Evolutionary conservation across 2,888 invertebrate genomes (phyloP), one percentile per base, ranked within the genome.

Genomic region (Drosophila fulvimacula): DNA sequence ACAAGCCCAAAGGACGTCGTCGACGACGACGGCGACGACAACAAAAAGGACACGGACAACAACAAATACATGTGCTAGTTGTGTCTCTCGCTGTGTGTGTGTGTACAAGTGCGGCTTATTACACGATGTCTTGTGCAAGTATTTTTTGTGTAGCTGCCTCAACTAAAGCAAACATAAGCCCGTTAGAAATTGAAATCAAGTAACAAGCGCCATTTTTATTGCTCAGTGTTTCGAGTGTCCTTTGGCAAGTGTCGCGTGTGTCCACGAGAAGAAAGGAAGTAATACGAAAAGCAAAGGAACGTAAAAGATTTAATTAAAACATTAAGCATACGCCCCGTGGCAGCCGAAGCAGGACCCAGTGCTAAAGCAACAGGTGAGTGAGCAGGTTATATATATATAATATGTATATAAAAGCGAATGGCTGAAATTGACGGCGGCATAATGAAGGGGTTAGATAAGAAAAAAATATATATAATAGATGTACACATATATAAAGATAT

Each of bases 161-260:
- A 69, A 56, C 57, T 70, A 58, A 71, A 66, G 63, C 63, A 82
- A 81, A 72, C 64, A 64, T 55, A 79, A 76, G 68, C 82, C 66
- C 55, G 66, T 66, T 68, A 62, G 76, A 76, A 86, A 82, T 82
- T 82, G 86, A 82, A 79, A 73, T 76, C 73, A 86, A 85, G 65
- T 44, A 73, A 66, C 44, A 21, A 53, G 34, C 66, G 60, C 64
- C 61, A 73, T 78, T 55, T 60, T 60, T 73, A 75, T 80, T 82
- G 78, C 55, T 62, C 64, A 73, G 83, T 81, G 73, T 70, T 64
- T 21, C 48, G 73, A 61, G 27, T 71, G 27, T 21, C 44, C 55
- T 46, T 62, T n/a, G 19, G 38, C 27, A 55, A 69, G 64, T 63
- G 73, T 60, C 36, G 65, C 51, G 51, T 39, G 74, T 73, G 48